phyloP scores from a whole-genome alignment of 1,140 invertebrate species.

The Drosophila miranda region DNA sequence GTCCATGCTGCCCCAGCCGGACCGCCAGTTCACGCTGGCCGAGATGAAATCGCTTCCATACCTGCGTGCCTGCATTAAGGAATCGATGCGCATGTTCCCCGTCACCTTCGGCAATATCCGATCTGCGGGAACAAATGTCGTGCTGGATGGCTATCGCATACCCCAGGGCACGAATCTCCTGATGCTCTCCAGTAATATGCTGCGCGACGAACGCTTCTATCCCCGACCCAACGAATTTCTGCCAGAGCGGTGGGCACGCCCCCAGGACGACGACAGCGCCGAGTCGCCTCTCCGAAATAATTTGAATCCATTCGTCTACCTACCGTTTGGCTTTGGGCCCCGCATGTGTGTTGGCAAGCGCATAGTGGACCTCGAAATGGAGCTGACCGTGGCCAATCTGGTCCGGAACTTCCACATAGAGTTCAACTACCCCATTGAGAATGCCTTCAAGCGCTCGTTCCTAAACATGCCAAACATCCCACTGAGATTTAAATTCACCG shows the following conservation, averaged over 20 bases:
- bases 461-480: slow-evolving; percentile 55
- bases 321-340: slow-evolving; percentile 86
- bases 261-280: not conserved
- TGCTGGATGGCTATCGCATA: slow-evolving; percentile 90
- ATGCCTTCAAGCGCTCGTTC: slow-evolving; percentile 42
- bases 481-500: slow-evolving; percentile 64
- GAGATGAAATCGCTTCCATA: slow-evolving; percentile 81
- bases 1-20: slow-evolving; percentile 47
- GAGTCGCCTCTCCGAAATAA: slow-evolving; percentile 73
- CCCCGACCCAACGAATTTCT: slow-evolving; percentile 83
- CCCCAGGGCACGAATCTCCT: slow-evolving; percentile 86
- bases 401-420: slow-evolving; percentile 84
- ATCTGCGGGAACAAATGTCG: slow-evolving; percentile 88
- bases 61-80: slow-evolving; percentile 84
- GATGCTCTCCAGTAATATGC: slow-evolving; percentile 76
- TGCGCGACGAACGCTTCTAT: slow-evolving; percentile 83
- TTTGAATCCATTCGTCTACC: slow-evolving; percentile 83
- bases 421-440: slow-evolving; percentile 80
- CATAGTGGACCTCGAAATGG: slow-evolving; percentile 88
- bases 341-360: slow-evolving; percentile 85
- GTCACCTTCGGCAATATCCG: slow-evolving; percentile 92
- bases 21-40: slow-evolving; percentile 70
- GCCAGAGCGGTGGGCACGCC: slow-evolving; percentile 85
- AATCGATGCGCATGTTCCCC: slow-evolving; percentile 90
- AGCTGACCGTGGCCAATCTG: slow-evolving; percentile 85